A percentile compares a stretch with the other conserved stretches of the same genome.
phyloP scores from a whole-genome alignment of 1,140 invertebrate species.

The Idris sp. region DNA sequence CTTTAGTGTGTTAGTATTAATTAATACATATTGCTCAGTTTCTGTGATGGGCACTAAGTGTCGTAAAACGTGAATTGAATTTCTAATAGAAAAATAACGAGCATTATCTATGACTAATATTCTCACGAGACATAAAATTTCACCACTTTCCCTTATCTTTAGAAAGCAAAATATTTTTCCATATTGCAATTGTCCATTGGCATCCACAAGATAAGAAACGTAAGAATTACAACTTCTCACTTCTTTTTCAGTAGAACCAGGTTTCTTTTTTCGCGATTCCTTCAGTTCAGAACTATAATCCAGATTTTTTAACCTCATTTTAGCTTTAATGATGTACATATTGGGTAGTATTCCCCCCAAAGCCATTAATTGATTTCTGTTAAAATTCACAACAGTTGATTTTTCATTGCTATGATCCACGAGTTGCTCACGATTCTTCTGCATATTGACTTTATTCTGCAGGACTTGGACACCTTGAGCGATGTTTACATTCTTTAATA shows the following conservation, averaged over 20 bases:
- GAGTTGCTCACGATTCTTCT: not conserved
- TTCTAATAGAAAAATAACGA: slow-evolving; percentile 13
- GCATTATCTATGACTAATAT: slow-evolving; percentile 11
- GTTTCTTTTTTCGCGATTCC: slow-evolving; percentile 14
- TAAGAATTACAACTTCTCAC: slow-evolving; percentile 22
- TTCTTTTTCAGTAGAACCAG: not conserved
- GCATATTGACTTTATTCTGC: slow-evolving; percentile 8
- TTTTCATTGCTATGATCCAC: not conserved
- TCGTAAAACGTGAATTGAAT: slow-evolving; percentile 13
- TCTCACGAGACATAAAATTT: slow-evolving; percentile 10
- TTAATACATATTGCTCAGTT: slow-evolving; percentile 3
- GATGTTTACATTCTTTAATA: slow-evolving; percentile 19
- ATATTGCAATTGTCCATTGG: not conserved
- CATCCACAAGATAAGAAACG: slow-evolving; percentile 15
- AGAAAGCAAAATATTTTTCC: slow-evolving; percentile 34
- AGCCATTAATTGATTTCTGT: slow-evolving; percentile 8
- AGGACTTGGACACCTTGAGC: slow-evolving; percentile 15
- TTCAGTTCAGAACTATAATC: slow-evolving; percentile 10
- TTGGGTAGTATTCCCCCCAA: slow-evolving; percentile 8
- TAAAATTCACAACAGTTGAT: not conserved
- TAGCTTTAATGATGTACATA: slow-evolving; percentile 3
- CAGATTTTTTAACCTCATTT: not conserved
- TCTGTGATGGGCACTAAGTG: slow-evolving; percentile 16
- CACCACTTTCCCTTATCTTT: not conserved
- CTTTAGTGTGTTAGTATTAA: slow-evolving; percentile 3